phyloP scores from a whole-genome alignment of 2,888 invertebrate species.

The Physocephala rufipes region DNA sequence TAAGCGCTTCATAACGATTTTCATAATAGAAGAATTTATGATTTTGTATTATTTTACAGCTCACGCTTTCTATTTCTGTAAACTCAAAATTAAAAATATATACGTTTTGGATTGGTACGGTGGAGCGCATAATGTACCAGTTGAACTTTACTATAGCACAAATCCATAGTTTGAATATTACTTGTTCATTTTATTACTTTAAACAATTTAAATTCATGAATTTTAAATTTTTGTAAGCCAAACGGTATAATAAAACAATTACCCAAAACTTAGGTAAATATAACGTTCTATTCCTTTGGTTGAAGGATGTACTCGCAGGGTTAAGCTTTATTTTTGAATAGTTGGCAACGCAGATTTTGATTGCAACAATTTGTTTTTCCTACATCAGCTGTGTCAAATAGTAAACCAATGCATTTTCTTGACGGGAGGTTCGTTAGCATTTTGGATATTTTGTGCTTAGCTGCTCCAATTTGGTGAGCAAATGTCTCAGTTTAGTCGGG shows the following conservation, averaged over 20 bases:
- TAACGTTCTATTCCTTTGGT: neutral
- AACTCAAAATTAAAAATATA: conserved; percentile 77
- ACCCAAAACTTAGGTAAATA: neutral
- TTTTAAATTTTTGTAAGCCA: neutral
- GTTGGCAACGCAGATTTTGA: too few species aligned
- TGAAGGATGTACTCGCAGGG: neutral
- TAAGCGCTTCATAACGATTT: conserved; percentile 38
- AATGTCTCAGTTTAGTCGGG: neutral
- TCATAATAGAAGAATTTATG: neutral
- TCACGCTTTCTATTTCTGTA: conserved; percentile 82
- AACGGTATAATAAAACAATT: neutral
- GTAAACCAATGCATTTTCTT: neutral
- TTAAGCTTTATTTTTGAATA: neutral
- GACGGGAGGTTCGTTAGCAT: neutral
- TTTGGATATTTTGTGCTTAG: neutral
- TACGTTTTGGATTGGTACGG: conserved; percentile 84
- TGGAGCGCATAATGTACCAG: conserved; percentile 69
- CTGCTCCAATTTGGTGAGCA: neutral
- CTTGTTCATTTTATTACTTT: too few species aligned
- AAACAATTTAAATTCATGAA: neutral
- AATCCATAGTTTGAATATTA: conserved; percentile 36
- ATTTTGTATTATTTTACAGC: conserved; percentile 67
- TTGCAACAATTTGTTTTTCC: too few species aligned
- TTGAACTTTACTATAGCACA: conserved; percentile 52
- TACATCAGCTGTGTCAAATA: too few species aligned